Conservation (phyloP, 2,888 invertebrate genomes). For the Drosophila differens region DNA sequence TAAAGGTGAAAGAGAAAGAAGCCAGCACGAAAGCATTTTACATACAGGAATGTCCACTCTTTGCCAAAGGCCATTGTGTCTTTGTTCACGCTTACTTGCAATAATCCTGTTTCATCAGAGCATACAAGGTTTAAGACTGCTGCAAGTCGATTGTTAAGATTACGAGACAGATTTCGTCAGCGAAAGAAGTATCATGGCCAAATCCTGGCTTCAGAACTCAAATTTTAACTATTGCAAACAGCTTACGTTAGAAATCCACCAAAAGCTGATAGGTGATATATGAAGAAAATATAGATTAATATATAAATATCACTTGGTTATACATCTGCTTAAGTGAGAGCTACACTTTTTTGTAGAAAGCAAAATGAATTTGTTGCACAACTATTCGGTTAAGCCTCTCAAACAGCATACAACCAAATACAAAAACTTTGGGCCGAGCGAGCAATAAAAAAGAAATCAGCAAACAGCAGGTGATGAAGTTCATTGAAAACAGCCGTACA, state of each 20-base stretch:
- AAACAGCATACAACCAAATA: slow-evolving; percentile 1
- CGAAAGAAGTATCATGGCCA: no score
- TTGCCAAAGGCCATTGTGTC: not conserved
- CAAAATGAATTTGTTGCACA: slow-evolving; percentile 3
- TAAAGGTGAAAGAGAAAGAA: not conserved
- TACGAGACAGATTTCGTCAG: not conserved
- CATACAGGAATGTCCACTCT: not conserved
- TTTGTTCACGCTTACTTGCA: not conserved
- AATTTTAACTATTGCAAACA: no score
- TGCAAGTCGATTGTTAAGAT: not conserved
- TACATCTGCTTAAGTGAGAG: not conserved
- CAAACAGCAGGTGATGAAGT: slow-evolving; percentile 15
- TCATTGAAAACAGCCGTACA: not conserved
- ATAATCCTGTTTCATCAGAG: not conserved
- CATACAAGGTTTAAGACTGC: not conserved
- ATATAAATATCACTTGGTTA: not conserved
- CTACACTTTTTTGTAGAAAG: not conserved
- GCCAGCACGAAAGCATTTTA: not conserved
- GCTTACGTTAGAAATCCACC: no score
- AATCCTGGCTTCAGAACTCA: no score
- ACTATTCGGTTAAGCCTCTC: not conserved
- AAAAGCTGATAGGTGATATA: not conserved
- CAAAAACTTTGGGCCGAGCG: not conserved
- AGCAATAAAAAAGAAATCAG: slow-evolving; percentile 3
- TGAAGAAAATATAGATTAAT: not conserved